These are phyloP conservation scores for Indicator maculatus DNA, from an alignment of 2,113 vertebrate species.

Conservation along the genomic window DNA sequence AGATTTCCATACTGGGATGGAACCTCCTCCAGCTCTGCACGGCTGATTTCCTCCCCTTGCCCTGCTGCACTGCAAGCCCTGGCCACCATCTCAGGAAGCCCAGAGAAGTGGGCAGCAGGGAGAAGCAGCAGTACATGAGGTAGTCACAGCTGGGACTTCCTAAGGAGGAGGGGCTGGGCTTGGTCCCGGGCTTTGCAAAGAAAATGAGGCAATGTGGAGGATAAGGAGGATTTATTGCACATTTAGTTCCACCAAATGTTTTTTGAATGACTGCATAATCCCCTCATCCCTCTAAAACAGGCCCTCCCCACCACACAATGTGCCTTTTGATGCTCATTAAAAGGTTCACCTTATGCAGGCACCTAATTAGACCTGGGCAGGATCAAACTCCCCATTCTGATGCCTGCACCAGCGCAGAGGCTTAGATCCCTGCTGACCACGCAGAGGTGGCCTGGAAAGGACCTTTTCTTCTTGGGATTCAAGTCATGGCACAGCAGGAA, in stretches of 20 bases:
- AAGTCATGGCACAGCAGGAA: background rate
- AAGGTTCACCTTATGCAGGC: conserved; percentile 31
- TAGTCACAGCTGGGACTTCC: background rate
- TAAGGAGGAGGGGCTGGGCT: background rate
- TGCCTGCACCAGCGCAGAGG: background rate
- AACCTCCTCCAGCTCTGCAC: accelerated
- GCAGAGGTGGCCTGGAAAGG: background rate
- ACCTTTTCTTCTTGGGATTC: background rate
- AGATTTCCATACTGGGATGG: background rate
- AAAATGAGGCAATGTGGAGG: background rate
- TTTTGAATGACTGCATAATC: background rate
- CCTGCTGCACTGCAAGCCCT: background rate
- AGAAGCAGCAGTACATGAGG: accelerated
- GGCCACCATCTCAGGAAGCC: accelerated
- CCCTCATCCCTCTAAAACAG: background rate
- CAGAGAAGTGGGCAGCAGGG: accelerated
- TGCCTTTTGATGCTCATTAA: background rate
- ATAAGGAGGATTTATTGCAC: background rate
- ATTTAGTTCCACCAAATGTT: background rate
- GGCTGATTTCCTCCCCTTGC: background rate
- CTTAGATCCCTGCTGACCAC: background rate
- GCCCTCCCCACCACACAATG: background rate
- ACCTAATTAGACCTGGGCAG: background rate
- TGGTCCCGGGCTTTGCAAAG: background rate
- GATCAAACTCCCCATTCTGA: background rate